A percentile compares a stretch with the other conserved stretches of the same genome.
Evolutionary conservation across 1,140 invertebrate genomes (phyloP).

Genomic region (Bombus turneri): DNA sequence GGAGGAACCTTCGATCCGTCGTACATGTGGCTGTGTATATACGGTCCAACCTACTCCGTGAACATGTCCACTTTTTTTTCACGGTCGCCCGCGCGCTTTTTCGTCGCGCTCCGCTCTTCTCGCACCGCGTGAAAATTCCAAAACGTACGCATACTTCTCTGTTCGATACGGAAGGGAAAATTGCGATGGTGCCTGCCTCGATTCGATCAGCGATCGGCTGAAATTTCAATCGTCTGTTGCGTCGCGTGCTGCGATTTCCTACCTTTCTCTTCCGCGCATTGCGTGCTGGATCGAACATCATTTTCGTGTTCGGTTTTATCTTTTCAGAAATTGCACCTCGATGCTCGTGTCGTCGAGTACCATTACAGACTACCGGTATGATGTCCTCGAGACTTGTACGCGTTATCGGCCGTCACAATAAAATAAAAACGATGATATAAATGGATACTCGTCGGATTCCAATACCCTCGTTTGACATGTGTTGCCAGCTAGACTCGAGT

Average conservation of each 20-base stretch:
- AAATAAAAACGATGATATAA: neutral
- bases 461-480: constrained; percentile 7
- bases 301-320: constrained; percentile 1
- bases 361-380: neutral
- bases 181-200: neutral
- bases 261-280: constrained; percentile 4
- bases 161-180: neutral
- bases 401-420: neutral
- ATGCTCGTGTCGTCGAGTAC: neutral
- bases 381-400: neutral
- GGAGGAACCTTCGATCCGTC: constrained; percentile 74
- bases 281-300: neutral
- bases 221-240: constrained; percentile 31
- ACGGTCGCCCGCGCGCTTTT: neutral
- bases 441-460: neutral
- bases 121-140: constrained; percentile 42
- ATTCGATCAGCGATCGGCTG: neutral
- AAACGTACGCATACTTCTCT: constrained; percentile 15
- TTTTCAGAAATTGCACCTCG: constrained; percentile 1
- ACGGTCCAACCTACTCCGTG: neutral
- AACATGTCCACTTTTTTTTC: neutral
- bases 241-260: constrained; percentile 11
- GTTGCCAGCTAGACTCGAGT: constrained; percentile 1
- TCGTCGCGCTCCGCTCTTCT: neutral
- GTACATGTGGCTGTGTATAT: constrained; percentile 5